phyloP scores from a whole-genome alignment of 2,113 vertebrate genomes.

The Lathamus discolor region DNA sequence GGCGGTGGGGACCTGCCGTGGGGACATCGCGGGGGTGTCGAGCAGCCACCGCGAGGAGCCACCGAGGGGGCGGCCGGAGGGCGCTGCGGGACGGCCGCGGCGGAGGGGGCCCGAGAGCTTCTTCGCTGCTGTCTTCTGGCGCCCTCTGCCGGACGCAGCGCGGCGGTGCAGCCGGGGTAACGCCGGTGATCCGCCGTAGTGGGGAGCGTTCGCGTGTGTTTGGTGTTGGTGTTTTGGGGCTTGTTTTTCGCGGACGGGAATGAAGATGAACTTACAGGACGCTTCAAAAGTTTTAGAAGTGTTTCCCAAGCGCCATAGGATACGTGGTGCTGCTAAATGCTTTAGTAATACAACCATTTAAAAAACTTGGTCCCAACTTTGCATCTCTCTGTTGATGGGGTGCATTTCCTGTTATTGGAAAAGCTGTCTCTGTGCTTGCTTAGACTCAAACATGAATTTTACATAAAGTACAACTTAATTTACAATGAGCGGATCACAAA shows the following conservation, averaged over 20 bases:
- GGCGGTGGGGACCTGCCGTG: too few relatives aligned
- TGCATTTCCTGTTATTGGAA: neutral
- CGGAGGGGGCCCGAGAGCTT: too few relatives aligned
- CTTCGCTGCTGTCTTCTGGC: constrained; percentile 32
- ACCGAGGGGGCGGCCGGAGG: neutral
- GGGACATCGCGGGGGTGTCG: neutral
- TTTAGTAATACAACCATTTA: neutral
- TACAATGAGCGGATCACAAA: fast-evolving
- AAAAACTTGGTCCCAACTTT: neutral
- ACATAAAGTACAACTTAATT: neutral
- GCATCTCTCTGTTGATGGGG: neutral
- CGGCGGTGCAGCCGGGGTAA: neutral
- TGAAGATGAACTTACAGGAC: neutral
- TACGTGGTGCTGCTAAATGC: neutral
- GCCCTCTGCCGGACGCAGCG: constrained; percentile 61
- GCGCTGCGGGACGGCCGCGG: too few relatives aligned
- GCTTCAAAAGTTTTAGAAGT: neutral
- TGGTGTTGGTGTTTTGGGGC: too few relatives aligned
- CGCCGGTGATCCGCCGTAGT: neutral
- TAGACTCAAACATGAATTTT: too few relatives aligned
- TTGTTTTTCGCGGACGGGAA: neutral
- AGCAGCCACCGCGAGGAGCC: neutral
- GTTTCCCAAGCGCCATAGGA: neutral
- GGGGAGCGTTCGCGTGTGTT: neutral
- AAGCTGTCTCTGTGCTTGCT: neutral